Percentiles rank a stretch among this genome's conserved stretches.
These are phyloP conservation scores for Spinibarbus caldwelli DNA, from an alignment of 2,797 vertebrate genomes.

Conservation along the genomic window DNA sequence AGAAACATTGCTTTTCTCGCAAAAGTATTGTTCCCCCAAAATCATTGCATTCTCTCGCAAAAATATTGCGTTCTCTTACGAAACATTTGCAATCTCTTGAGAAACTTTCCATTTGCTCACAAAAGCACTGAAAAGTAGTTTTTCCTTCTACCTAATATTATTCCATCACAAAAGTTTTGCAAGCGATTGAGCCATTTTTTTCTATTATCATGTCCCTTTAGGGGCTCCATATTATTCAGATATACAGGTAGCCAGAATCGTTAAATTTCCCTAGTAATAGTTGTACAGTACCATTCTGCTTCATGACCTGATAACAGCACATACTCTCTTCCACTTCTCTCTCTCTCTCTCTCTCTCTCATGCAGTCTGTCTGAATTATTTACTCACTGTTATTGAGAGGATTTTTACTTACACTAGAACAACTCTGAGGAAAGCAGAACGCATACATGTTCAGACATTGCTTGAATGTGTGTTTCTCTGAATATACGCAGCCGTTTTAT, in stretches of 20 bases:
- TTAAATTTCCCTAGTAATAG: not conserved
- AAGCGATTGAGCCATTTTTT: not conserved
- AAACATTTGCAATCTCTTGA: not conserved
- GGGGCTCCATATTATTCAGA: not conserved
- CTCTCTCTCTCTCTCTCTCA: slow-evolving; percentile 12
- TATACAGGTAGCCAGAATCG: not conserved
- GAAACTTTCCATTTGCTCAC: not conserved
- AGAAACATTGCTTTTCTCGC: not conserved
- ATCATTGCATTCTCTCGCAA: not conserved
- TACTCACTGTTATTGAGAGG: slow-evolving; percentile 25
- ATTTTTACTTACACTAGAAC: slow-evolving; percentile 25
- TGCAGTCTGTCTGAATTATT: slow-evolving; percentile 27
- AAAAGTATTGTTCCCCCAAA: not conserved
- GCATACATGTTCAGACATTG: not conserved
- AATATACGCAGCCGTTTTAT: not conserved
- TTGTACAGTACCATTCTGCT: not conserved
- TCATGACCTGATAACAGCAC: not conserved
- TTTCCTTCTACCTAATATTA: not conserved
- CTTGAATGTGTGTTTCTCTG: not conserved
- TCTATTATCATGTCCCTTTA: not conserved
- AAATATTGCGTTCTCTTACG: not conserved
- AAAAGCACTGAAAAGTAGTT: not conserved
- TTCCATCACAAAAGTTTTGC: not conserved
- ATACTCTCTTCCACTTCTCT: not conserved
- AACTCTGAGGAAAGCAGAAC: slow-evolving; percentile 11